Evolutionary conservation across 1,140 invertebrate species (phyloP).

Genomic region (Zaprionus ornatus): DNA sequence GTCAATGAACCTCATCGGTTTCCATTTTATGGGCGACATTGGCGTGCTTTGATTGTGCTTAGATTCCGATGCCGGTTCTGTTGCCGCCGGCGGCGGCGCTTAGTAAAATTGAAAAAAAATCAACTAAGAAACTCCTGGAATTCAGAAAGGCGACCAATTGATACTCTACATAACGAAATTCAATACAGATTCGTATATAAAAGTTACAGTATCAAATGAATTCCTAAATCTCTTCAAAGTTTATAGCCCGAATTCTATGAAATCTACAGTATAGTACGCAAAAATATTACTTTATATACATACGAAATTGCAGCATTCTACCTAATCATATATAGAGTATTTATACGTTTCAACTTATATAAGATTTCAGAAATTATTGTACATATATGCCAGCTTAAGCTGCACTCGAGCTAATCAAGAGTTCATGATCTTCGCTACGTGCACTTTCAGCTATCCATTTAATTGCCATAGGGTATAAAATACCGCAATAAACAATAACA

Average conservation of each 20-base stretch:
- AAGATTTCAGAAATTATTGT: background rate
- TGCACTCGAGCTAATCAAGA: background rate
- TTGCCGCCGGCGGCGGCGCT: constrained; percentile 14
- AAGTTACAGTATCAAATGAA: background rate
- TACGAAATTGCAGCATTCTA: background rate
- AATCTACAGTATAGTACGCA: background rate
- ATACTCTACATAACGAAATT: background rate
- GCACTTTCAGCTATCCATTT: background rate
- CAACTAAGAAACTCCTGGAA: background rate
- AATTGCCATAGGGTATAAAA: constrained; percentile 1
- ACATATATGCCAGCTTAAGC: background rate
- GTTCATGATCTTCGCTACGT: background rate
- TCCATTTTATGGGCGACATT: constrained; percentile 17
- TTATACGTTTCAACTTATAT: background rate
- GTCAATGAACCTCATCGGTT: constrained; percentile 37
- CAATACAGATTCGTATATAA: background rate
- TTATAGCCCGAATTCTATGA: background rate
- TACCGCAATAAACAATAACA: constrained; percentile 6
- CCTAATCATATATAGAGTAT: background rate
- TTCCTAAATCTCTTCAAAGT: background rate
- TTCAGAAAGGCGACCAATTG: background rate
- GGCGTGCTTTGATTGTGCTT: constrained; percentile 27
- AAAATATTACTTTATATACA: background rate
- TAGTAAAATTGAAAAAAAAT: constrained; percentile 9
- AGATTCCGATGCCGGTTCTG: constrained; percentile 16